Percentiles rank a stretch among this genome's conserved stretches.
Evolutionary conservation across 2,888 invertebrate species (phyloP).

Genomic region (Epistrophe grossulariae): DNA sequence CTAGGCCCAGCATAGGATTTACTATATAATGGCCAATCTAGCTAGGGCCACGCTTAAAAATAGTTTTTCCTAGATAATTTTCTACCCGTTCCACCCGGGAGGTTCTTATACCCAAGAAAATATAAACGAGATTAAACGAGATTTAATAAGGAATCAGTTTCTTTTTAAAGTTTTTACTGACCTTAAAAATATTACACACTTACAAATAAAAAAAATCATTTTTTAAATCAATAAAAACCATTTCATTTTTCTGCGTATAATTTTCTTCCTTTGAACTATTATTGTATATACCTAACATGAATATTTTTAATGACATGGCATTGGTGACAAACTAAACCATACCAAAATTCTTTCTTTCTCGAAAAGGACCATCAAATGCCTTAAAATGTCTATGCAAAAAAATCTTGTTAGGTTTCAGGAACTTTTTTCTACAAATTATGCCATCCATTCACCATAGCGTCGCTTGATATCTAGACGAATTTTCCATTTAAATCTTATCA

Average conservation of each 20-base stretch:
- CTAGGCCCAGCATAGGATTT: no score
- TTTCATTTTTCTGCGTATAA: neutral
- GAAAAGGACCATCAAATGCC: neutral
- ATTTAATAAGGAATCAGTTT: no score
- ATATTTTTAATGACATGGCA: neutral
- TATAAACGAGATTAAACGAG: no score
- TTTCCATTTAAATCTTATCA: slow-evolving; percentile 76
- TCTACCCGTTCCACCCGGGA: no score
- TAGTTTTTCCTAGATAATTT: no score
- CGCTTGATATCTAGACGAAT: slow-evolving; percentile 66
- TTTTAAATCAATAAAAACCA: neutral
- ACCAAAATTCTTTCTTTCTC: neutral
- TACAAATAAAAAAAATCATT: no score
- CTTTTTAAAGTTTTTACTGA: no score
- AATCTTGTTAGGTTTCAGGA: neutral
- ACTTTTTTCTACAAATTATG: slow-evolving; percentile 22
- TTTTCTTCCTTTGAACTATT: neutral
- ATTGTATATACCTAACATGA: neutral
- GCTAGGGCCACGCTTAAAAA: no score
- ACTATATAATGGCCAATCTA: no score
- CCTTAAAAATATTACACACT: no score
- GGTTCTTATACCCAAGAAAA: no score
- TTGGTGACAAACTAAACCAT: neutral
- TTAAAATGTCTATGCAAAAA: neutral
- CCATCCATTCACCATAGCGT: slow-evolving; percentile 38